Evolutionary conservation across 1,140 invertebrate genomes (phyloP), one percentile per base, ranked within the genome.

Genomic region (Nymphalis io): DNA sequence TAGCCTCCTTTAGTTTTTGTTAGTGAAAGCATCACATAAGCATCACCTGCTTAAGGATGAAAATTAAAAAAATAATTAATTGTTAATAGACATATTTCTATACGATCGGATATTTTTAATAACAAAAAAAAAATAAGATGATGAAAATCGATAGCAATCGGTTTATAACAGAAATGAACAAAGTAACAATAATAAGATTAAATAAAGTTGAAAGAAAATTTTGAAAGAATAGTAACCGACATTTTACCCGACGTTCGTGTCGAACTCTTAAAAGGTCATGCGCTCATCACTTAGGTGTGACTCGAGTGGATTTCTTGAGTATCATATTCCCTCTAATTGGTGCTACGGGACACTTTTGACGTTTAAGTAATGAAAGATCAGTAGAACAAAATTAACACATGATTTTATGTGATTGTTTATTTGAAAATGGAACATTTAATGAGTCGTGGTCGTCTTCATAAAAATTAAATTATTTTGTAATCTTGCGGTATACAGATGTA

Each of bases 221-320:
- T 8, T 8, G 27, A 8, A 33, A 33, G 27, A 3, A n/a, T 15
- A 42, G 40, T 13, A n/a, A 15, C 40, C 40, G 3, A 42, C 12
- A 13, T 15, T 42, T n/a, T 42, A 12, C 12, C 12, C 15, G 46
- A 51, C 46, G 20, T 20, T 51, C 8, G 5, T 51, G 16, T n/a
- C 46, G 18, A 20, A 51, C 42, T n/a, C 46, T 51, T 51, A 51
- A 20, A 20, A 51, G 46, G 46, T 51, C 46, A 20, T 51, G 46
- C 46, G 46, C 46, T 51, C 46, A 51, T 51, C 46, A 51, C 18
- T 51, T 51, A 51, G 46, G 46, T 51, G 46, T 51, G 46, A 51
- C 42, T 46, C 42, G n/a, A 46, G 18, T 20, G 8, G 46, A 20
- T 20, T 51, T 51, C 46, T 51, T 13, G 46, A 51, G 16, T 51